Evolutionary conservation across 2,888 invertebrate species (phyloP).

Genomic region (Rhaphigaster nebulosa): DNA sequence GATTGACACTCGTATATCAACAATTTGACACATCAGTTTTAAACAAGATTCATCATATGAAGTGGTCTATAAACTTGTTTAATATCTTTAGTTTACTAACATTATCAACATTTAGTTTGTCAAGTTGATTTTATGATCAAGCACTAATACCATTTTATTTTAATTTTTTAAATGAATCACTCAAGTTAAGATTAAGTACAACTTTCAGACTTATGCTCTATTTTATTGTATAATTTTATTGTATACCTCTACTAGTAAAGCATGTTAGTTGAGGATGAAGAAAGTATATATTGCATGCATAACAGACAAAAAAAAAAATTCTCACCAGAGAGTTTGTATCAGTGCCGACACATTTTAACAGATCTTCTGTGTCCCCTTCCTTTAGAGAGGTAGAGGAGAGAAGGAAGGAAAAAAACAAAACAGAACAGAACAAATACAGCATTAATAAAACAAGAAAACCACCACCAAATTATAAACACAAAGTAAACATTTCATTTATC

Average conservation of each 20-base stretch:
- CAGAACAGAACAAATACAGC: constrained; percentile 47
- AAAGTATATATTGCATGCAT: neutral
- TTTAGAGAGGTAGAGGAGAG: constrained; percentile 50
- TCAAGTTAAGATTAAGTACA: too few relatives aligned
- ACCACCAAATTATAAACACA: constrained; percentile 26
- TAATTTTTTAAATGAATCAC: too few relatives aligned
- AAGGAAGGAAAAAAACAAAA: constrained; percentile 30
- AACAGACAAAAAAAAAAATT: neutral
- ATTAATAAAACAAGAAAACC: constrained; percentile 20
- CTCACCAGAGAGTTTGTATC: constrained; percentile 59
- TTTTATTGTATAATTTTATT: neutral
- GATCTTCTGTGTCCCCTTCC: constrained; percentile 66
- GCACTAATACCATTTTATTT: neutral
- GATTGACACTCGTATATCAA: too few relatives aligned
- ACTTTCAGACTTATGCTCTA: too few relatives aligned
- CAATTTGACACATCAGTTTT: neutral
- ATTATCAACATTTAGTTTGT: neutral
- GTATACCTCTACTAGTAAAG: neutral
- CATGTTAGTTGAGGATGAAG: neutral
- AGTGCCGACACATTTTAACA: constrained; percentile 53
- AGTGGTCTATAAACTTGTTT: too few relatives aligned
- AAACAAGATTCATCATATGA: too few relatives aligned
- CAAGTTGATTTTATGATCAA: neutral
- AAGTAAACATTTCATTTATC: neutral
- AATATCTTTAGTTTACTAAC: neutral